Evolutionary conservation across 1,140 invertebrate species (phyloP).

Genomic region (Calosoma granatense): DNA sequence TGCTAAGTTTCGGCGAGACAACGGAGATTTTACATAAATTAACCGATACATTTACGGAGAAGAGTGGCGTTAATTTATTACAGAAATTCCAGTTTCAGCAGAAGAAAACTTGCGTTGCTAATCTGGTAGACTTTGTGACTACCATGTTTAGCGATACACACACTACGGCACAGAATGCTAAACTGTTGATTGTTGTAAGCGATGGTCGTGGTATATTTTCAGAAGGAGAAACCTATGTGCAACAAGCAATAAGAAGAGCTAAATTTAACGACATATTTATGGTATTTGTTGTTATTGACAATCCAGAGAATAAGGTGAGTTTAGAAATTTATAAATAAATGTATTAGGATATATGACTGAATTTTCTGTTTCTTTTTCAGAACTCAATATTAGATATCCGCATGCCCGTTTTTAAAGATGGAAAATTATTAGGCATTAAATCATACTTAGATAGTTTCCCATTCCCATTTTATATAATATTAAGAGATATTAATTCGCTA

Average conservation of each 20-base stretch:
- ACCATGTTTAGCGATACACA: conserved; percentile 46
- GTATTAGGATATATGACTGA: conserved; percentile 10
- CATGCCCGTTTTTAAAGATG: conserved; percentile 58
- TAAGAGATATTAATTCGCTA: conserved; percentile 77
- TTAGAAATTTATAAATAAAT: conserved; percentile 13
- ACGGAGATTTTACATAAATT: conserved; percentile 77
- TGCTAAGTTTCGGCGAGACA: conserved; percentile 88
- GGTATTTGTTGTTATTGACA: conserved; percentile 93
- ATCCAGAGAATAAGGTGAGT: conserved; percentile 75
- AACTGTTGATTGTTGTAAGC: conserved; percentile 85
- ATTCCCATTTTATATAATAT: conserved; percentile 96
- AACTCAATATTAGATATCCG: conserved; percentile 89
- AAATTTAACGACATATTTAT: conserved; percentile 77
- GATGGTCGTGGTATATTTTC: conserved; percentile 89
- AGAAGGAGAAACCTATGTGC: conserved; percentile 73
- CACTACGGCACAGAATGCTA: conserved; percentile 46
- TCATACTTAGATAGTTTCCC: conserved; percentile 93
- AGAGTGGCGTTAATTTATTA: conserved; percentile 66
- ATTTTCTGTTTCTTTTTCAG: conserved; percentile 38
- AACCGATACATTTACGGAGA: conserved; percentile 73
- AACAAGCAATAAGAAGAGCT: conserved; percentile 68
- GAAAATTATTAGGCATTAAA: conserved; percentile 49
- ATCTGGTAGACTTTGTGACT: conserved; percentile 68
- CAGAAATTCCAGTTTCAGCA: conserved; percentile 73
- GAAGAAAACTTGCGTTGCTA: conserved; percentile 66